These are phyloP conservation scores for Leptocoma aspasia DNA, from an alignment of 2,113 vertebrate species.

Conservation along the genomic window DNA sequence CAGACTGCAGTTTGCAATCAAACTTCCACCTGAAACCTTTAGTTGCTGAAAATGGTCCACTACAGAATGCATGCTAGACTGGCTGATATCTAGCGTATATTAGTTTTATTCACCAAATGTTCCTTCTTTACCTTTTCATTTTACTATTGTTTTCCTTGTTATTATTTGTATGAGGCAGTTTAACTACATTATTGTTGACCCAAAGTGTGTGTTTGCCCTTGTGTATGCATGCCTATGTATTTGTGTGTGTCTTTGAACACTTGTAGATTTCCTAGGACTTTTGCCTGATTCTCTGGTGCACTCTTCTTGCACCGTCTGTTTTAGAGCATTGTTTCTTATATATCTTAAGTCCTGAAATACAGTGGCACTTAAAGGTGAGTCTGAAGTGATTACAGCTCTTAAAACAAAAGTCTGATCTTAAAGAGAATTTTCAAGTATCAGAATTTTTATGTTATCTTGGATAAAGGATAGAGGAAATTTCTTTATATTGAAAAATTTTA, in stretches of 20 bases:
- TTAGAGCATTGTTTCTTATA: neutral
- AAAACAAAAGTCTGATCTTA: neutral
- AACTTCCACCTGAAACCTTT: neutral
- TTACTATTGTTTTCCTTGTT: neutral
- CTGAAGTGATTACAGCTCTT: neutral
- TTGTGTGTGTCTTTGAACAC: neutral
- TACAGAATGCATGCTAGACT: neutral
- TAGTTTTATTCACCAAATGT: neutral
- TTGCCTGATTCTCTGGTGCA: neutral
- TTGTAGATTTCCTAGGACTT: neutral
- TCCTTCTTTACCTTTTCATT: neutral
- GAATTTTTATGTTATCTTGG: neutral
- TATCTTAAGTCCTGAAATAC: neutral
- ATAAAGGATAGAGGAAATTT: neutral
- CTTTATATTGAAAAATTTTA: neutral
- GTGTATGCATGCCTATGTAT: accelerated
- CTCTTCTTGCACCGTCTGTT: neutral
- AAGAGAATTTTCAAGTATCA: neutral
- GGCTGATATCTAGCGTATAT: neutral
- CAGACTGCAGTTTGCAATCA: neutral
- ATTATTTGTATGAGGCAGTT: neutral
- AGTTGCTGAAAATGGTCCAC: neutral
- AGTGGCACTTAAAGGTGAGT: neutral
- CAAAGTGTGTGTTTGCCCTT: neutral
- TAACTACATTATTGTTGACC: neutral